Conservation (phyloP, 1,140 invertebrate species). For the Drosophila ercepeae region DNA sequence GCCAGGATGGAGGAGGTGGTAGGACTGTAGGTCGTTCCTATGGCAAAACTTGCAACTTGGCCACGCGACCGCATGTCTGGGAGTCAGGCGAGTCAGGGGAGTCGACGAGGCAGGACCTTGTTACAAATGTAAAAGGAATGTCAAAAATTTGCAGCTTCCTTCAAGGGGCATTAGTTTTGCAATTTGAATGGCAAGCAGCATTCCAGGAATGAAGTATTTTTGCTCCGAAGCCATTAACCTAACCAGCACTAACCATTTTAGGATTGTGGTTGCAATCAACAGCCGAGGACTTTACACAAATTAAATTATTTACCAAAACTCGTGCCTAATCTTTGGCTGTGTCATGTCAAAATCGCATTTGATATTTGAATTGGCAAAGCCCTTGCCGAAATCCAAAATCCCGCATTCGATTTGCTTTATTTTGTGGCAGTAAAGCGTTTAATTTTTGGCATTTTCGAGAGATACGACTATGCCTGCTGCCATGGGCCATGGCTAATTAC, state of each 20-base stretch:
- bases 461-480: constrained; percentile 21
- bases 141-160: constrained; percentile 67
- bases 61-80: constrained; percentile 30
- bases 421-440: constrained; percentile 32
- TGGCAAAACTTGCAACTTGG: constrained; percentile 30
- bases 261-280: background rate
- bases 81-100: constrained; percentile 4
- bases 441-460: constrained; percentile 50
- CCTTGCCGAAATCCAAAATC: constrained; percentile 1
- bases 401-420: constrained; percentile 39
- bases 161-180: constrained; percentile 55
- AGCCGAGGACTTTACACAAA: background rate
- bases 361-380: constrained; percentile 5
- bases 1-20: constrained; percentile 49
- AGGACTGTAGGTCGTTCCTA: constrained; percentile 27
- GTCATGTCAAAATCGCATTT: constrained; percentile 24
- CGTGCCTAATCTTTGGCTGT: background rate
- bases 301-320: background rate
- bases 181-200: constrained; percentile 65
- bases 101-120: constrained; percentile 29
- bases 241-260: constrained; percentile 7
- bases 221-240: constrained; percentile 33
- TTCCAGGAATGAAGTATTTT: constrained; percentile 42
- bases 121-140: constrained; percentile 76
- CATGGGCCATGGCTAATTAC: constrained; percentile 61